Conservation (phyloP, 2,888 invertebrate species). For the Busseola fusca region DNA sequence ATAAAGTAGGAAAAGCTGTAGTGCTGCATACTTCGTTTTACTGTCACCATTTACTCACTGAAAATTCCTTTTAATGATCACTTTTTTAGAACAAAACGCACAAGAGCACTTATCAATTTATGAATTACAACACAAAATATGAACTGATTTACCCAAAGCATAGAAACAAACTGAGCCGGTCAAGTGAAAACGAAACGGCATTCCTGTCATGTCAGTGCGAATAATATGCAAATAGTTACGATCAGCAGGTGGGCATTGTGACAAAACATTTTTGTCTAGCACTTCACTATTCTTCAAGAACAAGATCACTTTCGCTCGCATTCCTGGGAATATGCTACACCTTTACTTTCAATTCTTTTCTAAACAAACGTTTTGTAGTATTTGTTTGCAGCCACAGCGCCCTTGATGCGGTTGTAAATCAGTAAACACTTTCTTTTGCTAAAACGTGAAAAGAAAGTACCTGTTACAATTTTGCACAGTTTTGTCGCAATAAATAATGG, state of each 20-base stretch:
- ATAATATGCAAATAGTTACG: conserved; percentile 83
- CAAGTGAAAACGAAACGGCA: conserved; percentile 78
- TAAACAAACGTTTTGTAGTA: conserved; percentile 51
- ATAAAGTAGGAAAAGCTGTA: background rate
- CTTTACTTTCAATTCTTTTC: conserved; percentile 75
- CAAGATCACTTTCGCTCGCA: conserved; percentile 81
- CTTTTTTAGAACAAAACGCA: conserved; percentile 3
- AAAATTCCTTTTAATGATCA: background rate
- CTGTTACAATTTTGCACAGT: conserved; percentile 81
- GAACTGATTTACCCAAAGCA: conserved; percentile 68
- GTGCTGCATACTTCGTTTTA: conserved; percentile 19
- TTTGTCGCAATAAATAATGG: conserved; percentile 58
- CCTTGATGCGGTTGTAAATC: conserved; percentile 82
- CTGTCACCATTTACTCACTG: background rate
- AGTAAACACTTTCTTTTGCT: conserved; percentile 80
- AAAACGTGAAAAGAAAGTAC: conserved; percentile 74
- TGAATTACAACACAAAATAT: conserved; percentile 9
- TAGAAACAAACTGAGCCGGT: conserved; percentile 71
- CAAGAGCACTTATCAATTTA: background rate
- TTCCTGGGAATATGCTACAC: conserved; percentile 78
- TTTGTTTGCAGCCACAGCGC: conserved; percentile 75
- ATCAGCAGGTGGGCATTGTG: conserved; percentile 84
- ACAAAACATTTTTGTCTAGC: conserved; percentile 66
- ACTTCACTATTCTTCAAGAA: conserved; percentile 60
- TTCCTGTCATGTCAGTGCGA: conserved; percentile 73